Evolutionary conservation across 2,888 invertebrate genomes (phyloP).

Genomic region (Caenorhabditis sp.): DNA sequence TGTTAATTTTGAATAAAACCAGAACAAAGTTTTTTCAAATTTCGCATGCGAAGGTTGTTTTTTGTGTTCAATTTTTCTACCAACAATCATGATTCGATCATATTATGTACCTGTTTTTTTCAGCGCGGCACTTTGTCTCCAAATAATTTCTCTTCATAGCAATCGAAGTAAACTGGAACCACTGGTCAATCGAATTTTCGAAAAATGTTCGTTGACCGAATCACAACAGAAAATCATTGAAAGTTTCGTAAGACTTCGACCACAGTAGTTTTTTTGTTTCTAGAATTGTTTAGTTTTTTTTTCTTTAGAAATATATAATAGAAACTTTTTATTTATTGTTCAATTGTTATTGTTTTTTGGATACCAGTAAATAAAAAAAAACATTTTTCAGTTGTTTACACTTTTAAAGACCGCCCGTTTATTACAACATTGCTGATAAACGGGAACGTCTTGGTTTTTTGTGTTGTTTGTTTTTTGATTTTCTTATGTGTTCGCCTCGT

Average conservation of each 20-base stretch:
- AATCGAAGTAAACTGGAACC: constrained; percentile 44
- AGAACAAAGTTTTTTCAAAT: too few species aligned
- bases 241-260: constrained; percentile 52
- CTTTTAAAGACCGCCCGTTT: neutral
- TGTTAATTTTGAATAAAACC: too few species aligned
- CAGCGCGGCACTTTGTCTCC: constrained; percentile 46
- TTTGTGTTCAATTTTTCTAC: too few species aligned
- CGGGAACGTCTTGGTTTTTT: neutral
- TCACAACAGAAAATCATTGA: constrained; percentile 40
- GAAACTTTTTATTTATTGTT: neutral
- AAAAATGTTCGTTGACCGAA: constrained; percentile 46
- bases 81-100: neutral
- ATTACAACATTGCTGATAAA: neutral
- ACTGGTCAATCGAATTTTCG: constrained; percentile 41
- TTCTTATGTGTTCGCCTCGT: neutral
- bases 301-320: constrained; percentile 1
- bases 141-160: constrained; percentile 43
- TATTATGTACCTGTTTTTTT: constrained; percentile 1
- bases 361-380: neutral
- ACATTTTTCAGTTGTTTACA: neutral
- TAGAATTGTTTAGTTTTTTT: constrained; percentile 5
- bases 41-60: too few species aligned
- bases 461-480: neutral
- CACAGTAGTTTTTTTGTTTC: constrained; percentile 30
- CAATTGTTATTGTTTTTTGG: neutral